phyloP scores from a whole-genome alignment of 2,797 vertebrate genomes.

The Lacerta agilis region DNA sequence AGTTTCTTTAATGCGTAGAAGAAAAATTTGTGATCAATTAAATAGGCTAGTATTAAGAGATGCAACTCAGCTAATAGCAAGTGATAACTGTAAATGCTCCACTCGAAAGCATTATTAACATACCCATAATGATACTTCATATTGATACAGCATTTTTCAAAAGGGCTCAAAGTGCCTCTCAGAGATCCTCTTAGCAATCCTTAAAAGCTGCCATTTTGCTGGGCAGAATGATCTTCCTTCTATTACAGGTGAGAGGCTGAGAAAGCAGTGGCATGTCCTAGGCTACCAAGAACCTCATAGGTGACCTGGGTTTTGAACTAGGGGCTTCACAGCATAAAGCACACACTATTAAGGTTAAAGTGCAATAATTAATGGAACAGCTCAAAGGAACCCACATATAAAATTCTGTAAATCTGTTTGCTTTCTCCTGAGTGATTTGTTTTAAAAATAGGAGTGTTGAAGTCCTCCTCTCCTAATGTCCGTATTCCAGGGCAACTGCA shows the following conservation, averaged over 20 bases:
- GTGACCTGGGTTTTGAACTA: neutral
- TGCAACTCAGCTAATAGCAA: neutral
- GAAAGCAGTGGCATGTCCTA: neutral
- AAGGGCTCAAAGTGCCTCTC: neutral
- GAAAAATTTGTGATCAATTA: neutral
- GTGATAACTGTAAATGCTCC: neutral
- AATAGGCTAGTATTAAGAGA: neutral
- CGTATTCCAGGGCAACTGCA: neutral
- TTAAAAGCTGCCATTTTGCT: neutral
- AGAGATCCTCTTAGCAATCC: neutral
- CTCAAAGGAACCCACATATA: neutral
- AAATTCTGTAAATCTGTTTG: neutral
- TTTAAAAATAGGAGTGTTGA: neutral
- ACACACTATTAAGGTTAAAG: neutral
- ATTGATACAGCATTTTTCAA: neutral
- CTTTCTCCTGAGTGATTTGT: neutral
- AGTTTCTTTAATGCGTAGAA: constrained; percentile 28
- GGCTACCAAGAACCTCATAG: neutral
- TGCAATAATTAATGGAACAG: neutral
- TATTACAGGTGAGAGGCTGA: neutral
- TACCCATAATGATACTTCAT: neutral
- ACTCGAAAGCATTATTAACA: neutral
- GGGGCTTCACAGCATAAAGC: neutral
- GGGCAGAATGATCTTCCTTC: neutral
- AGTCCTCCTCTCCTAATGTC: neutral